Evolutionary conservation across 2,113 vertebrate species (phyloP).

Genomic region (Paradoxurus hermaphroditus): DNA sequence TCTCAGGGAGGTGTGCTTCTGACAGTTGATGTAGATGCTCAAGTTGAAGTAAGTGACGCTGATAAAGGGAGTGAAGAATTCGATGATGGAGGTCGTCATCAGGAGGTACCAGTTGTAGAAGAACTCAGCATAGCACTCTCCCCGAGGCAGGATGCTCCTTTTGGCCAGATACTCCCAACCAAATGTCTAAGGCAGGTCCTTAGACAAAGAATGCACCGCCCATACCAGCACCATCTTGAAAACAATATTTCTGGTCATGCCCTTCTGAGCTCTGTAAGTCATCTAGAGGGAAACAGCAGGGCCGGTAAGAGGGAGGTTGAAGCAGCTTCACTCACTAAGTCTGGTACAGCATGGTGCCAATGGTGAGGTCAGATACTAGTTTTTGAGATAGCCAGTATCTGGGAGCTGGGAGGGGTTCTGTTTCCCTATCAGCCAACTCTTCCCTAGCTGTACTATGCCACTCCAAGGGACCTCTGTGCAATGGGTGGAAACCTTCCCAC

Average conservation of each 20-base stretch:
- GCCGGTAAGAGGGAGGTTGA: neutral
- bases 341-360: neutral
- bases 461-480: neutral
- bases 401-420: neutral
- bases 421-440: neutral
- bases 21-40: conserved; percentile 86
- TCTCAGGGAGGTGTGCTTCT: conserved; percentile 77
- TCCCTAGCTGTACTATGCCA: neutral
- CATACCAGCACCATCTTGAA: conserved; percentile 83
- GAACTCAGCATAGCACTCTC: conserved; percentile 85
- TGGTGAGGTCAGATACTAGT: neutral
- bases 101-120: conserved; percentile 88
- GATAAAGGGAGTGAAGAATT: conserved; percentile 87
- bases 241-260: conserved; percentile 78
- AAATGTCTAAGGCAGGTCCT: conserved; percentile 84
- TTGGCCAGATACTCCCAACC: conserved; percentile 84
- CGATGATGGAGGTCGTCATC: conserved; percentile 83
- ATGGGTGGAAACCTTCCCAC: neutral
- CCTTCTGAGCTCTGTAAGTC: conserved; percentile 85
- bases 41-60: conserved; percentile 85
- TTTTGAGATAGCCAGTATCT: neutral
- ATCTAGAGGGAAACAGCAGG: conserved; percentile 66
- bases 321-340: neutral
- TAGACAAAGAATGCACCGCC: conserved; percentile 85
- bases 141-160: conserved; percentile 78